These are phyloP conservation scores for Melierax canorus DNA, from an alignment of 2,113 vertebrate genomes.

Conservation along the genomic window DNA sequence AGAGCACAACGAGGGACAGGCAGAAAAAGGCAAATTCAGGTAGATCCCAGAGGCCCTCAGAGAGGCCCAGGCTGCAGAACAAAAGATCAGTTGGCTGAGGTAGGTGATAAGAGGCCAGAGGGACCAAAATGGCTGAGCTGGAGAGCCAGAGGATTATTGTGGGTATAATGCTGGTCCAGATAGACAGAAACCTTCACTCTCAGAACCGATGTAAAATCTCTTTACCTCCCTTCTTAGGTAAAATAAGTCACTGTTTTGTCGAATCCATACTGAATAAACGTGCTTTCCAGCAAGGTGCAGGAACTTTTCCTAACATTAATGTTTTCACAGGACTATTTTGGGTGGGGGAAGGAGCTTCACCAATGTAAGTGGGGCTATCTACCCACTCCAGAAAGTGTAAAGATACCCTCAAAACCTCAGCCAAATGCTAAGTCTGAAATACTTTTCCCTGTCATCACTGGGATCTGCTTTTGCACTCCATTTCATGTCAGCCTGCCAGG, in stretches of 20 bases:
- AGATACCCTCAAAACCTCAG: not conserved
- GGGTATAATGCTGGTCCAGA: not conserved
- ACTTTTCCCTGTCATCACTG: not conserved
- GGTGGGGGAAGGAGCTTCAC: not conserved
- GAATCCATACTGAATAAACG: not conserved
- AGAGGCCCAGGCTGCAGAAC: not conserved
- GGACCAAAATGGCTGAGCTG: accelerated
- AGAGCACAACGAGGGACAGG: not conserved
- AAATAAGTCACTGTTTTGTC: not conserved
- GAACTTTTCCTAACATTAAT: not conserved
- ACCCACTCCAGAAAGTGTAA: not conserved
- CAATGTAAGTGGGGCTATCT: not conserved
- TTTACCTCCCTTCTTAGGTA: not conserved
- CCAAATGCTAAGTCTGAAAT: not conserved
- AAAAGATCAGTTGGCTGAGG: not conserved
- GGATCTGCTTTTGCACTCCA: not conserved
- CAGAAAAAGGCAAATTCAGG: not conserved
- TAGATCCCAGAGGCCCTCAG: not conserved
- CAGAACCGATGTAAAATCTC: not conserved
- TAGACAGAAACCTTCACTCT: not conserved
- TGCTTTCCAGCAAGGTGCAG: not conserved
- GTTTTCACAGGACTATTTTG: not conserved
- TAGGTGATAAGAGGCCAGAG: not conserved
- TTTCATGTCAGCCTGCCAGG: not conserved
- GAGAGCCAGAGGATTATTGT: not conserved